phyloP scores from a whole-genome alignment of 2,888 invertebrate species.

The Lasioglossum zephyrum region DNA sequence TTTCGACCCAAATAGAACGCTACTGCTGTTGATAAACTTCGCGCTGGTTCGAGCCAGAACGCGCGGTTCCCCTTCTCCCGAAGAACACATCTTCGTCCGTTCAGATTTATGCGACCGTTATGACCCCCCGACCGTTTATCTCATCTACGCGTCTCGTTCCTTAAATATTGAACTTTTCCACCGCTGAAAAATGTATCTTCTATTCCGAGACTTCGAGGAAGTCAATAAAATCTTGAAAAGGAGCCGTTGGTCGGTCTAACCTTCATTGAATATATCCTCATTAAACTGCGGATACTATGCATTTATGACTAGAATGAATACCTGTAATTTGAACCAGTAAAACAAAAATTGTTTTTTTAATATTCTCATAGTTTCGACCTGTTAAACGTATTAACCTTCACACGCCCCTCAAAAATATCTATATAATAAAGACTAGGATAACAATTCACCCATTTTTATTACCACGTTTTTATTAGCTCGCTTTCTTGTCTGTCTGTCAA shows the following conservation, averaged over 20 bases:
- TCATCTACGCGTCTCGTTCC: neutral
- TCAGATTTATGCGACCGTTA: neutral
- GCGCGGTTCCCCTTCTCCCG: neutral
- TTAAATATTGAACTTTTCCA: neutral
- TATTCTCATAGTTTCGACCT: too few species aligned
- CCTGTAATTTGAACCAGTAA: too few species aligned
- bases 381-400: too few species aligned
- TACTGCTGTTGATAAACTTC: slow-evolving; percentile 71
- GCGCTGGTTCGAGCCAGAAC: slow-evolving; percentile 42
- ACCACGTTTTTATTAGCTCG: too few species aligned
- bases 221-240: neutral
- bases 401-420: too few species aligned
- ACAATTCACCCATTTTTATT: too few species aligned
- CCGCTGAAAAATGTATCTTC: neutral
- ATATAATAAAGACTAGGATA: too few species aligned
- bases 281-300: too few species aligned
- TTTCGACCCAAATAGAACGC: slow-evolving; percentile 72
- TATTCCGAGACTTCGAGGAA: neutral
- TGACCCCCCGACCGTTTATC: neutral
- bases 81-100: neutral
- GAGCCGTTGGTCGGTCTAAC: neutral
- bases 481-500: too few species aligned
- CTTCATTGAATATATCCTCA: neutral
- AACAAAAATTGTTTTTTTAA: too few species aligned
- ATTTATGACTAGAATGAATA: too few species aligned